Conservation (phyloP, 2,113 vertebrate genomes). For the Geococcyx californianus region DNA sequence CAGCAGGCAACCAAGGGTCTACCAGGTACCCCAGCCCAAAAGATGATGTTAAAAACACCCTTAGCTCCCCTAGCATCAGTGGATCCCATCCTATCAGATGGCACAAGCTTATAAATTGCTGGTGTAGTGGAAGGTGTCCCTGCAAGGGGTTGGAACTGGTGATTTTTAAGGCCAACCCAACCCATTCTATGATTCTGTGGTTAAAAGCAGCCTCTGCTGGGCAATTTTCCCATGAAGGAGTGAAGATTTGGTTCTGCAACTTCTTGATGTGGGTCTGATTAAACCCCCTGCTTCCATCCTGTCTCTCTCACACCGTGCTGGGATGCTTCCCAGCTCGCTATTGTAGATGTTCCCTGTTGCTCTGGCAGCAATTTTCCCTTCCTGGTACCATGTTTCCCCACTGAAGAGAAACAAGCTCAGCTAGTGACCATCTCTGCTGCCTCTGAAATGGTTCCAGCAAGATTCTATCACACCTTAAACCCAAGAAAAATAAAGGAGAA, state of each 20-base stretch:
- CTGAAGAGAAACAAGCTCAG: neutral
- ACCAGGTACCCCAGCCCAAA: neutral
- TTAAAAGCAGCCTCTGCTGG: neutral
- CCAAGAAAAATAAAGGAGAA: neutral
- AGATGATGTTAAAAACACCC: neutral
- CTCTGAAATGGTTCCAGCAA: neutral
- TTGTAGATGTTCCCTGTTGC: neutral
- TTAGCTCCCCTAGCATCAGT: neutral
- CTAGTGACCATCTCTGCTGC: neutral
- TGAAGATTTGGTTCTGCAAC: neutral
- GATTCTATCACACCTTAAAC: neutral
- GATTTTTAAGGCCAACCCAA: too few relatives aligned
- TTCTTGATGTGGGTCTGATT: neutral
- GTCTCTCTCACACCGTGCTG: rapidly evolving
- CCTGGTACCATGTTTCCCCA: neutral
- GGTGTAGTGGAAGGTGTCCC: too few relatives aligned
- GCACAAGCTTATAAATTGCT: neutral
- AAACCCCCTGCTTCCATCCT: neutral
- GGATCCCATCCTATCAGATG: neutral
- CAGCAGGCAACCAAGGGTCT: neutral
- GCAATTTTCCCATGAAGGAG: neutral
- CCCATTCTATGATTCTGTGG: too few relatives aligned
- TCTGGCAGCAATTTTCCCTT: neutral
- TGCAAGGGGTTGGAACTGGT: too few relatives aligned
- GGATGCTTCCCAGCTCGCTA: neutral